Evolutionary conservation across 2,888 invertebrate species (phyloP), one percentile per base, ranked within the genome.

Genomic region (Agriopis aurantiaria): DNA sequence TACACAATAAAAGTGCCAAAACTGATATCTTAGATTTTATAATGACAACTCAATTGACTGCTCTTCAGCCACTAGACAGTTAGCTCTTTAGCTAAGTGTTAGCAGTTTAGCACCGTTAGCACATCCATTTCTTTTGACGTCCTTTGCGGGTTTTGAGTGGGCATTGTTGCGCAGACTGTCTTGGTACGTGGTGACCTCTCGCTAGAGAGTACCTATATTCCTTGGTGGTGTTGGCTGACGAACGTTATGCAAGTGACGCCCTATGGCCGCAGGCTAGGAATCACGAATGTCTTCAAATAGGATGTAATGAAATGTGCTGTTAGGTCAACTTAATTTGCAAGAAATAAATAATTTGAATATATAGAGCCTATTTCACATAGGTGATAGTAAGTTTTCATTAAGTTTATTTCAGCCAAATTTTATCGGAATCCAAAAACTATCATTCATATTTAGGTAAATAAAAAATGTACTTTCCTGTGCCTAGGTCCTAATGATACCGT

Each of bases 41-140:
- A 51, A 17, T 51, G 51, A 51, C 9, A 9, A 10, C 23, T 17
- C 5, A 23, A 23, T 11, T n/a, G 5, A 40, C 23, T 33, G 3
- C 33, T 53, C 53, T 33, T 53, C 11, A 17, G n/a, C 7, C n/a
- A 51, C 8, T 51, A 12, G 40, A 17, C 59, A 46, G 61, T 0
- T 12, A 23, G 9, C 69, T 70, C 65, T 65, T 53, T 0, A 11
- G 8, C 52, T 62, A 52, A 8, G 51, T 14, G 53, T 53, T 33
- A 23, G 43, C 45, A 46, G 53, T 62, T 64, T 65, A 64, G 63
- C 68, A 65, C 65, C 48, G 59, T 74, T 74, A 71, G 68, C 75
- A 77, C 69, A 71, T 73, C 71, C 65, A 74, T 73, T 74, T 74
- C 70, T 73, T 72, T 74, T 65, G 63, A 62, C 65, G 68, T 75